phyloP scores from a whole-genome alignment of 2,888 invertebrate species.

The Druceiella hillmani region DNA sequence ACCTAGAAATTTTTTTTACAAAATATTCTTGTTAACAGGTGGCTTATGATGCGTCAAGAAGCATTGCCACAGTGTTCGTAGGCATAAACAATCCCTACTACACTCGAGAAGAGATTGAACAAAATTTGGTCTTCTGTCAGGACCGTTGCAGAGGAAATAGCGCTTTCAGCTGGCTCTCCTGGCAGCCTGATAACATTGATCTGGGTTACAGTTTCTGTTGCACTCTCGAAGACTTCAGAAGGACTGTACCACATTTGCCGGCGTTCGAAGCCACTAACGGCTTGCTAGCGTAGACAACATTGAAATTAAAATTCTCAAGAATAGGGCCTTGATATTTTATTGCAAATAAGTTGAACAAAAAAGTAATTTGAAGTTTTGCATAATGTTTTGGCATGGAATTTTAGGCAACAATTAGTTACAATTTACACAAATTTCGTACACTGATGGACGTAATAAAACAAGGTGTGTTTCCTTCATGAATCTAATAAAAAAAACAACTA shows the following conservation, averaged over 20 bases:
- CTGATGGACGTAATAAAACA: no score
- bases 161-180: slow-evolving; percentile 55
- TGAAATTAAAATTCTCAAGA: no score
- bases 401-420: no score
- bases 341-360: no score
- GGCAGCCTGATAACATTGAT: slow-evolving; percentile 45
- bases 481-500: no score
- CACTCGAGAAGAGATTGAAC: slow-evolving; percentile 34
- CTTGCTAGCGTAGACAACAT: slow-evolving; percentile 32
- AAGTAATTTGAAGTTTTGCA: no score
- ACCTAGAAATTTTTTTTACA: no score
- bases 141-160: slow-evolving; percentile 51
- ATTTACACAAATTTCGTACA: no score
- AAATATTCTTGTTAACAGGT: no score
- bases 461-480: no score
- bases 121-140: slow-evolving; percentile 42
- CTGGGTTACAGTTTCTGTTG: slow-evolving; percentile 60
- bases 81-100: slow-evolving; percentile 60
- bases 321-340: no score
- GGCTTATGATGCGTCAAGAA: slow-evolving; percentile 44
- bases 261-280: slow-evolving; percentile 41
- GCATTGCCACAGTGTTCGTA: slow-evolving; percentile 53
- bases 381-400: no score
- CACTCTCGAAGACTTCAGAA: slow-evolving; percentile 50
- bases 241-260: slow-evolving; percentile 50